Evolutionary conservation across 2,797 vertebrate species (phyloP).

Genomic region (Crenuchus spilurus): DNA sequence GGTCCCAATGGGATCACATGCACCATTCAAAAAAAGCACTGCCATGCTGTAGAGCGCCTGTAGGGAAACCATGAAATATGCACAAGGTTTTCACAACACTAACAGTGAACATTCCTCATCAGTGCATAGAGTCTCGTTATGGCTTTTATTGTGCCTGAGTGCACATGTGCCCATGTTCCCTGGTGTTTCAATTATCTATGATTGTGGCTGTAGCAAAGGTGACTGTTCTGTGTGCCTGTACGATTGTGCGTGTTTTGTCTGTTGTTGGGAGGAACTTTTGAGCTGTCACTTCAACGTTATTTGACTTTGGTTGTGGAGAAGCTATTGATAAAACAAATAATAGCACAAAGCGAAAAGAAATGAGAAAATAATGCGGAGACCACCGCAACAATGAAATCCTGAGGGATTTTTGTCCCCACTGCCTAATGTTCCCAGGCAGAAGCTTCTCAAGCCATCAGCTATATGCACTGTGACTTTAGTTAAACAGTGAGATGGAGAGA

Average conservation of each 20-base stretch:
- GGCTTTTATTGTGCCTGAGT: neutral
- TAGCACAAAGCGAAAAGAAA: conserved; percentile 18
- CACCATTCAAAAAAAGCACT: conserved; percentile 29
- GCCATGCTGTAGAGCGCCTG: conserved; percentile 20
- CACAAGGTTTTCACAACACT: conserved; percentile 30
- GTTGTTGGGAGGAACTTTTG: conserved; percentile 5
- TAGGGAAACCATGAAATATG: conserved; percentile 41
- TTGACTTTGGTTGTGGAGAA: conserved; percentile 17
- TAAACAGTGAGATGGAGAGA: conserved; percentile 25
- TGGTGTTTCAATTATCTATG: conserved; percentile 26
- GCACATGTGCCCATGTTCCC: neutral
- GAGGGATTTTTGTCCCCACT: conserved; percentile 21
- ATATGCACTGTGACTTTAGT: conserved; percentile 13
- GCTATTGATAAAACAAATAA: conserved; percentile 34
- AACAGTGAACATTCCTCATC: conserved; percentile 25
- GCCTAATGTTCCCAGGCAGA: conserved; percentile 34
- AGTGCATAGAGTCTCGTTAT: conserved; percentile 8
- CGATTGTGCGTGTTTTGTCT: neutral
- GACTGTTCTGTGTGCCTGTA: neutral
- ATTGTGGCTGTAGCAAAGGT: neutral
- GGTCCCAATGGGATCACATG: conserved; percentile 32
- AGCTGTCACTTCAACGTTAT: neutral
- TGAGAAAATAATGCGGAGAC: conserved; percentile 29
- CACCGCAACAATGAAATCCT: conserved; percentile 43
- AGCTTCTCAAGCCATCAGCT: conserved; percentile 14